phyloP scores from a whole-genome alignment of 2,113 vertebrate genomes.

The Panthera leo region DNA sequence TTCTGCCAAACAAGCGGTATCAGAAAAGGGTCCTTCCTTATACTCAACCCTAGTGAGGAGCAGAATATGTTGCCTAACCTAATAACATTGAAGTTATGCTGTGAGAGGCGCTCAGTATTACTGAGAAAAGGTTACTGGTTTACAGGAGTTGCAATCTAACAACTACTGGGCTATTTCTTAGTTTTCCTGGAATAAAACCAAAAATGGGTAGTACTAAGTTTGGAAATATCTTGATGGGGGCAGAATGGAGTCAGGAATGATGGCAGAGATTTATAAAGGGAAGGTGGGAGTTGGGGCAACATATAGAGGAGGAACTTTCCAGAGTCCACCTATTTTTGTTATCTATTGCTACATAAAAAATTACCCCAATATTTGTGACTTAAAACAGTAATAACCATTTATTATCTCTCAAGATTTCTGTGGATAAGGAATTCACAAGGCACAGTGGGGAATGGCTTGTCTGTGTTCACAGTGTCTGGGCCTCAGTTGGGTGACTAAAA shows the following conservation, averaged over 20 bases:
- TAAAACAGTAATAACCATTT: neutral
- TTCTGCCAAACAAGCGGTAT: neutral
- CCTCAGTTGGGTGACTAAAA: neutral
- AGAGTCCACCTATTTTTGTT: neutral
- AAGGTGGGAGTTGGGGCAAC: neutral
- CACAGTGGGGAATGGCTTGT: neutral
- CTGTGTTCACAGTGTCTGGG: neutral
- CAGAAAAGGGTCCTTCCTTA: neutral
- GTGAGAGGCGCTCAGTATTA: neutral
- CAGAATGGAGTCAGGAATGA: neutral
- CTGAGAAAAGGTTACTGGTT: neutral
- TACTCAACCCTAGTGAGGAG: neutral
- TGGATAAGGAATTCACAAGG: neutral
- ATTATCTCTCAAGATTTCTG: neutral
- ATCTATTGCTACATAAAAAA: neutral
- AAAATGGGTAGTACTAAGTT: neutral
- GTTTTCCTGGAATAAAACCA: neutral
- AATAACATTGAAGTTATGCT: neutral
- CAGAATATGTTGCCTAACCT: neutral
- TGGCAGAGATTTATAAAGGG: neutral
- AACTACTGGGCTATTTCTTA: neutral
- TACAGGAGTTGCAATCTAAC: neutral
- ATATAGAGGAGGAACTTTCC: neutral
- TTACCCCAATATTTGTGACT: neutral
- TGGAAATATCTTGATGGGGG: neutral